Conservation (phyloP, 92 coral and sea anemone species). For the Scolanthus callimorphus region DNA sequence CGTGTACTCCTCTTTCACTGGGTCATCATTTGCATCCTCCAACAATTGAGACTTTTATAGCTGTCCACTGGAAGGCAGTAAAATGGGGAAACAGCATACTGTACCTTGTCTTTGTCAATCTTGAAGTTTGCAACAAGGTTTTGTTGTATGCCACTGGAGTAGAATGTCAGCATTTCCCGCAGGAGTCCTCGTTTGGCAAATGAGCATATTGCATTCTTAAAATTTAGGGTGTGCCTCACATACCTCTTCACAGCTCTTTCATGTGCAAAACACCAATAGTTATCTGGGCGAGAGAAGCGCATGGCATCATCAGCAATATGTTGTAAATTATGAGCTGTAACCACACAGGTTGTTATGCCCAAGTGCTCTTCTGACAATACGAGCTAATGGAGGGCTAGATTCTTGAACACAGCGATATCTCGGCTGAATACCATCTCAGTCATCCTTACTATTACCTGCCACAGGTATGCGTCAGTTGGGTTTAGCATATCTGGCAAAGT, state of each 20-base stretch:
- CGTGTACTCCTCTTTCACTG: too few species aligned
- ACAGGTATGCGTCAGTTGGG: conserved; percentile 32
- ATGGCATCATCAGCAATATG: conserved; percentile 53
- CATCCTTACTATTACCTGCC: conserved; percentile 47
- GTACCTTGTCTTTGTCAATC: too few species aligned
- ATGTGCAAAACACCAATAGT: conserved; percentile 55
- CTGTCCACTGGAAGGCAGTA: too few species aligned
- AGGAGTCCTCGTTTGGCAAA: conserved; percentile 11
- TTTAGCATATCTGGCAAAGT: conserved; percentile 35
- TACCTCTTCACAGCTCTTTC: conserved; percentile 78
- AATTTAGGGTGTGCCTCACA: conserved; percentile 31
- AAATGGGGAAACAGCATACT: too few species aligned
- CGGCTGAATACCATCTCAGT: conserved; percentile 54
- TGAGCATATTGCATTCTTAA: conserved; percentile 25
- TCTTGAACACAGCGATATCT: conserved; percentile 25
- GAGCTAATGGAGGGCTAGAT: conserved; percentile 28
- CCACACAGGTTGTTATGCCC: conserved; percentile 50
- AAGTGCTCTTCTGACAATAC: conserved; percentile 43
- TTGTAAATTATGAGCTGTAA: conserved; percentile 44
- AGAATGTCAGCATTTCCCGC: conserved; percentile 11
- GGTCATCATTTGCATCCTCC: too few species aligned
- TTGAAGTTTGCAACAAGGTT: too few species aligned
- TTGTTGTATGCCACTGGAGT: too few species aligned
- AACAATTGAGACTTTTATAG: too few species aligned
- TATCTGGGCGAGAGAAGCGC: conserved; percentile 59